Conservation (phyloP, 2,888 invertebrate species). For the Glyphotaelius pellucidus region DNA sequence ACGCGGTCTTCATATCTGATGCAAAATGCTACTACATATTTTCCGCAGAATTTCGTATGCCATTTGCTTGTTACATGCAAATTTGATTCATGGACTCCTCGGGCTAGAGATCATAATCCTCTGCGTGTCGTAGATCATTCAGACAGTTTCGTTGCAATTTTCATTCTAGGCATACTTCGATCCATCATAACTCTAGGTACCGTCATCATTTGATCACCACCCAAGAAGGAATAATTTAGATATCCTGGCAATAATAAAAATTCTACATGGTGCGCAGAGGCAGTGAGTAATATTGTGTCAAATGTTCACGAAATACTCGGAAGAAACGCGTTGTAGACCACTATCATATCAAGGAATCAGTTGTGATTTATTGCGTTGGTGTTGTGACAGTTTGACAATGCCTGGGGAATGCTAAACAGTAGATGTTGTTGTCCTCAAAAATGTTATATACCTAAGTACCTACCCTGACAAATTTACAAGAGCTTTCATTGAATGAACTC, state of each 20-base stretch:
- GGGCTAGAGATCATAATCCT: neutral
- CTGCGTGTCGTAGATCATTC: neutral
- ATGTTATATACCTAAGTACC: no score
- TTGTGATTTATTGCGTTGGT: neutral
- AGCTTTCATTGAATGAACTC: neutral
- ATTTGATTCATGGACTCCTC: neutral
- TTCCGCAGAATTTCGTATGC: constrained; percentile 17
- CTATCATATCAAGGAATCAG: neutral
- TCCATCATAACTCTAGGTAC: constrained; percentile 5
- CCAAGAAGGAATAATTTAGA: constrained; percentile 15
- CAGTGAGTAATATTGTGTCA: neutral
- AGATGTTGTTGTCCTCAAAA: neutral
- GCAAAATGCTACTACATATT: constrained; percentile 18
- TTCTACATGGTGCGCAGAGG: neutral
- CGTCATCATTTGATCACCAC: constrained; percentile 13
- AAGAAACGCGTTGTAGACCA: neutral
- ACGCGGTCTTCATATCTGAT: constrained; percentile 41
- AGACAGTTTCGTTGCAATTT: neutral
- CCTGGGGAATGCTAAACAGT: neutral
- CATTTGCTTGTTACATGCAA: constrained; percentile 27
- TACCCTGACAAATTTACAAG: neutral
- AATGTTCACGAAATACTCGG: neutral
- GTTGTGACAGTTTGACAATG: neutral
- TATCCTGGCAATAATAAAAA: neutral
- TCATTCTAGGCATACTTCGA: constrained; percentile 4